These are phyloP conservation scores for Meloidogyne floridensis DNA, from an alignment of 1,140 invertebrate genomes.

Conservation along the genomic window DNA sequence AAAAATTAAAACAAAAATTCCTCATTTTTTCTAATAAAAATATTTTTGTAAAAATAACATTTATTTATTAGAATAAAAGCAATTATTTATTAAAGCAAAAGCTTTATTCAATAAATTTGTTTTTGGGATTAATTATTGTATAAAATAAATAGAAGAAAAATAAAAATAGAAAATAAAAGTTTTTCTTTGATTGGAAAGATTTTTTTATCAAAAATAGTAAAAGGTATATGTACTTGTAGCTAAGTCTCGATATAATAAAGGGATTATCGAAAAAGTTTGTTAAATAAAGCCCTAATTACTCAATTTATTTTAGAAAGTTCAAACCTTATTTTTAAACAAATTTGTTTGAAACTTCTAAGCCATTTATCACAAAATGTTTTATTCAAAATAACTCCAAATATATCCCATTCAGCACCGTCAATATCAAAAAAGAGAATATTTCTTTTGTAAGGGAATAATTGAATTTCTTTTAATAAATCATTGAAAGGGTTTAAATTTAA, in stretches of 20 bases:
- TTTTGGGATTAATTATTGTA: background rate
- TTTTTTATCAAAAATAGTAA: no score
- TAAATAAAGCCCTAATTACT: background rate
- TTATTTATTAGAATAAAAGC: background rate
- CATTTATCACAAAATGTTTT: constrained; percentile 12
- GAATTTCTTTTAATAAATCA: constrained; percentile 1
- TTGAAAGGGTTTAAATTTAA: background rate
- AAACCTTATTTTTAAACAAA: constrained; percentile 12
- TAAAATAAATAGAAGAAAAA: background rate
- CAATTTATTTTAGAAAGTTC: background rate
- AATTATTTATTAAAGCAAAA: background rate
- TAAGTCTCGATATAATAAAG: no score
- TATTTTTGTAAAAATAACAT: background rate
- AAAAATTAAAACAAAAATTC: constrained; percentile 19
- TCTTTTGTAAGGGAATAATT: background rate
- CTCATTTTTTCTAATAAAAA: background rate
- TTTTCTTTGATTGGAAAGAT: background rate
- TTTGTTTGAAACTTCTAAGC: constrained; percentile 13
- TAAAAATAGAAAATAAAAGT: background rate
- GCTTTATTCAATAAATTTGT: constrained; percentile 4
- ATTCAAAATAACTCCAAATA: background rate
- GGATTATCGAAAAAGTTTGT: no score
- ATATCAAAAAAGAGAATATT: constrained; percentile 18
- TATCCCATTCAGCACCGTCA: constrained; percentile 20
- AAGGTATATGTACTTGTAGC: no score